A percentile compares a stretch with the other conserved stretches of the same genome.
These are phyloP conservation scores for Lomographa bimaculata DNA, from an alignment of 2,888 invertebrate genomes.

Conservation along the genomic window DNA sequence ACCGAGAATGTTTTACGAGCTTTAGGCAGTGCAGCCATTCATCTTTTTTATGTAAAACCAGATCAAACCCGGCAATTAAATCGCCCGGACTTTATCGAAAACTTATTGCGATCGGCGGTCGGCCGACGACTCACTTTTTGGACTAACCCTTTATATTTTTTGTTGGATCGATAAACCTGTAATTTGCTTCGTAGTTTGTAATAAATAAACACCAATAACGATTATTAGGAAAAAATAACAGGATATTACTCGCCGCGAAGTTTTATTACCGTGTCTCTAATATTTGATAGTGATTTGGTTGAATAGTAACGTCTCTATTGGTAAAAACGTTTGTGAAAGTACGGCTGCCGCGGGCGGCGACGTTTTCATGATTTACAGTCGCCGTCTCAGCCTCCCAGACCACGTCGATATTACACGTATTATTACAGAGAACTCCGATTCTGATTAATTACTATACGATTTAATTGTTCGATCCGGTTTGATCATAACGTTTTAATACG, in stretches of 20 bases:
- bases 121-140: constrained; percentile 82
- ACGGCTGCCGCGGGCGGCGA: constrained; percentile 63
- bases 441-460: constrained; percentile 73
- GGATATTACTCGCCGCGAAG: constrained; percentile 73
- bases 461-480: constrained; percentile 70
- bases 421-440: constrained; percentile 70
- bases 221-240: constrained; percentile 82
- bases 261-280: constrained; percentile 71
- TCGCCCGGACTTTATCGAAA: constrained; percentile 81
- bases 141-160: constrained; percentile 81
- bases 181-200: constrained; percentile 78
- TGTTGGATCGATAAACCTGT: constrained; percentile 78
- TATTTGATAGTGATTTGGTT: constrained; percentile 59
- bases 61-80: constrained; percentile 83
- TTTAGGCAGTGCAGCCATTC: constrained; percentile 74
- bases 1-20: constrained; percentile 72
- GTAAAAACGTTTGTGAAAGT: constrained; percentile 78
- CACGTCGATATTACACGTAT: constrained; percentile 74
- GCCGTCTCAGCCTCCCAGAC: constrained; percentile 58
- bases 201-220: constrained; percentile 84
- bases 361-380: constrained; percentile 71
- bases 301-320: constrained; percentile 79
- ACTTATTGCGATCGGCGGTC: constrained; percentile 82
- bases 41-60: constrained; percentile 83
- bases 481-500: constrained; percentile 64